Conservation (phyloP, 2,888 invertebrate species). For the Rhimphoctona megacephalus region DNA sequence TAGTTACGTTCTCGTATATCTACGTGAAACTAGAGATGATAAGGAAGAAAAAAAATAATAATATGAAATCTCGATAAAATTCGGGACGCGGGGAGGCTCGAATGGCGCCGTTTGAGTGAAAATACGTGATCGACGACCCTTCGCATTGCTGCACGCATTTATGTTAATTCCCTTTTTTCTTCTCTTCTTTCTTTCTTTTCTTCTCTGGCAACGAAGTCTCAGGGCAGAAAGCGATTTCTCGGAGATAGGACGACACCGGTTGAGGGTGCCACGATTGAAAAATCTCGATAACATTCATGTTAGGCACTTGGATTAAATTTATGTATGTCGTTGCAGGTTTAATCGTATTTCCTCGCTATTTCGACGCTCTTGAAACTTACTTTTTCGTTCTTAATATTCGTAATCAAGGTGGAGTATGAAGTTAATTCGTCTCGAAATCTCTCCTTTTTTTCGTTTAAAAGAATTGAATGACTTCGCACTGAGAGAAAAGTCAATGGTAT, state of each 20-base stretch:
- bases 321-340: slow-evolving; percentile 46
- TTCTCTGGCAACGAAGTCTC: slow-evolving; percentile 24
- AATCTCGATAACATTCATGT: slow-evolving; percentile 61
- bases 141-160: slow-evolving; percentile 47
- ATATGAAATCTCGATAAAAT: slow-evolving; percentile 69
- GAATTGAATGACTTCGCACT: too few relatives aligned
- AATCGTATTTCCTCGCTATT: slow-evolving; percentile 15
- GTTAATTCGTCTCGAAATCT: background rate
- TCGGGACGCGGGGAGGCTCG: slow-evolving; percentile 16
- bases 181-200: background rate
- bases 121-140: slow-evolving; percentile 71
- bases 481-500: too few relatives aligned
- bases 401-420: background rate
- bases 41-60: slow-evolving; percentile 55
- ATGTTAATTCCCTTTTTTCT: slow-evolving; percentile 59
- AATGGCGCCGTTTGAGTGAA: slow-evolving; percentile 65
- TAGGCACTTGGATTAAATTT: slow-evolving; percentile 47
- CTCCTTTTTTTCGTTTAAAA: background rate
- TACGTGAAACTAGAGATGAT: slow-evolving; percentile 48
- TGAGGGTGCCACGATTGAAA: slow-evolving; percentile 56
- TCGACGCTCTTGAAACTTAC: background rate
- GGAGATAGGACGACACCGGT: slow-evolving; percentile 41
- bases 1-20: slow-evolving; percentile 33
- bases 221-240: slow-evolving; percentile 36
- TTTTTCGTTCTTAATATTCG: background rate